These are phyloP conservation scores for Numida meleagris DNA, from an alignment of 2,113 vertebrate genomes.

Conservation along the genomic window DNA sequence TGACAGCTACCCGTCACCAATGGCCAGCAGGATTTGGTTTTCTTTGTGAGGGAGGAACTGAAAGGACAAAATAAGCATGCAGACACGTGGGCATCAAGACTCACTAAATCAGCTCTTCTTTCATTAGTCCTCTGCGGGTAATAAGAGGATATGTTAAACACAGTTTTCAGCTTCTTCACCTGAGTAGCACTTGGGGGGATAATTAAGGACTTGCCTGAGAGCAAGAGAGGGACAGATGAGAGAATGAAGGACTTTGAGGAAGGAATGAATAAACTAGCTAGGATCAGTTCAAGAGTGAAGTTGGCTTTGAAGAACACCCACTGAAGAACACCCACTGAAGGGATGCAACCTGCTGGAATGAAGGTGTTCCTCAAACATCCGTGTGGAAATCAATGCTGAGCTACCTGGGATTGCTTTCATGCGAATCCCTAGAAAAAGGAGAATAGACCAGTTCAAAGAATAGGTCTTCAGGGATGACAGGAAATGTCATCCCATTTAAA, in stretches of 20 bases:
- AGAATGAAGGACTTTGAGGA: conserved; percentile 11
- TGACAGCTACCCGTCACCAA: background rate
- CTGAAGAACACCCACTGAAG: conserved; percentile 44
- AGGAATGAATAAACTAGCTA: conserved; percentile 10
- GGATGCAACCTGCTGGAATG: conserved; percentile 13
- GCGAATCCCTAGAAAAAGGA: background rate
- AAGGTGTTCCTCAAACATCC: background rate
- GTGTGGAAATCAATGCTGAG: conserved; percentile 20
- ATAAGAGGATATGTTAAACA: conserved; percentile 33
- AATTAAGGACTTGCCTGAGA: conserved; percentile 38
- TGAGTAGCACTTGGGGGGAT: conserved; percentile 21
- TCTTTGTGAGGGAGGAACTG: background rate
- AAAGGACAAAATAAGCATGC: background rate
- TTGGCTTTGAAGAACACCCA: conserved; percentile 51
- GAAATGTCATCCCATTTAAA: background rate
- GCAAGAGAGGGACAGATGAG: conserved; percentile 10
- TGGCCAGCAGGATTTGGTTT: conserved; percentile 8
- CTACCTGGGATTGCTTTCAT: conserved; percentile 33
- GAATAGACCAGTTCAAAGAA: background rate
- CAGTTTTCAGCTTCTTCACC: conserved; percentile 30
- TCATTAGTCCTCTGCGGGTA: conserved; percentile 2
- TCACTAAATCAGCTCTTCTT: background rate
- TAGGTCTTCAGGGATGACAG: background rate
- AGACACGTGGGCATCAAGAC: background rate
- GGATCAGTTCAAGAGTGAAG: conserved; percentile 46